Conservation (phyloP, 2,113 vertebrate genomes). For the Hirundichthys speculiger region DNA sequence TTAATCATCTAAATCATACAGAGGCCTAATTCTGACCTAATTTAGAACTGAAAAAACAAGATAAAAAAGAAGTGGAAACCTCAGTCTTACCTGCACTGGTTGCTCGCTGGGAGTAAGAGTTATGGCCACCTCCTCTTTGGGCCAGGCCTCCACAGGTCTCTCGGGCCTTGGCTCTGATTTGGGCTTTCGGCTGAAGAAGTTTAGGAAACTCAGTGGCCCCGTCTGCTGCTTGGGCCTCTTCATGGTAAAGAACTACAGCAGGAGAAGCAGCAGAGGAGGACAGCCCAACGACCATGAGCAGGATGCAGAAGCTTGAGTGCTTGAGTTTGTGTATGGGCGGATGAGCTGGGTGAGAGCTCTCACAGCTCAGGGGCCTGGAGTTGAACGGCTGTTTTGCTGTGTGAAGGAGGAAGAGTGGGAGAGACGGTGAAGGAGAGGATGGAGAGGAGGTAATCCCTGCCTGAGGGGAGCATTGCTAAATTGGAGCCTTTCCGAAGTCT, state of each 20-base stretch:
- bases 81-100: constrained; percentile 68
- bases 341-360: constrained; percentile 41
- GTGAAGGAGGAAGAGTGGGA: constrained; percentile 43
- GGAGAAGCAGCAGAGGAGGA: constrained; percentile 56
- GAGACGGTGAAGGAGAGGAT: constrained; percentile 48
- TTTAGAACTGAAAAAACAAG: neutral
- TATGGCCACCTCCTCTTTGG: constrained; percentile 69
- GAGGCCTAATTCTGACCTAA: no score
- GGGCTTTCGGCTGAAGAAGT: constrained; percentile 81
- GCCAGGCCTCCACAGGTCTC: constrained; percentile 35
- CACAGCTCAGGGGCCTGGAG: constrained; percentile 51
- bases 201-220: constrained; percentile 79
- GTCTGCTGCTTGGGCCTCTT: constrained; percentile 80
- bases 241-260: constrained; percentile 71
- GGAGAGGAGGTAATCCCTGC: constrained; percentile 69
- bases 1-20: no score
- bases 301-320: constrained; percentile 22
- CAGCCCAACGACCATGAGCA: constrained; percentile 73
- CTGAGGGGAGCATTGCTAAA: constrained; percentile 62
- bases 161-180: constrained; percentile 74
- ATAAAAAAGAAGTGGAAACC: neutral
- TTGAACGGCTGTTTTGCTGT: constrained; percentile 40
- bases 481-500: constrained; percentile 46
- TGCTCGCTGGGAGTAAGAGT: constrained; percentile 73
- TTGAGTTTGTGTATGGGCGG: constrained; percentile 6